Conservation (phyloP, 2,113 vertebrate species). For the Myotis lucifugus region DNA sequence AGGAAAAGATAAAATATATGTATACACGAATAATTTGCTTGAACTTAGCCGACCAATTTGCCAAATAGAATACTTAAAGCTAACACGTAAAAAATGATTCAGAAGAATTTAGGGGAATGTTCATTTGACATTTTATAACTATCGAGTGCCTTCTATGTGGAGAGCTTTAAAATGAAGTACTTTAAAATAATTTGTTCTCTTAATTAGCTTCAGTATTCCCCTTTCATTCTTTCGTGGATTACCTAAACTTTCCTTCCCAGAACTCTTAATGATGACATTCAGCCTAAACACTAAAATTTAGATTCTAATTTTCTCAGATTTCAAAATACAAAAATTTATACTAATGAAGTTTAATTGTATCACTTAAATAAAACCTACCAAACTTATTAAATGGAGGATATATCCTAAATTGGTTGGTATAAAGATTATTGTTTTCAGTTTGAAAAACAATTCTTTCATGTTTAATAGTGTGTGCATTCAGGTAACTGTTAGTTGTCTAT, state of each 20-base stretch:
- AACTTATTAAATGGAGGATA: not conserved
- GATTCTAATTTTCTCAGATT: conserved; percentile 5
- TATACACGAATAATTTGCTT: not conserved
- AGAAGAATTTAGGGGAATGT: not conserved
- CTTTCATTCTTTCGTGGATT: not conserved
- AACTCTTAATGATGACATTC: not conserved
- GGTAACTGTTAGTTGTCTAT: not conserved
- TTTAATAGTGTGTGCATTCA: not conserved
- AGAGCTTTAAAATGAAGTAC: not conserved
- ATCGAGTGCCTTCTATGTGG: not conserved
- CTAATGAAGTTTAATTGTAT: not conserved
- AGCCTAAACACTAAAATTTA: not conserved
- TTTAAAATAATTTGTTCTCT: not conserved
- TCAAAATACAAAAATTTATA: conserved; percentile 16
- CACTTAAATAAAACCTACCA: not conserved
- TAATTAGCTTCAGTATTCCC: not conserved
- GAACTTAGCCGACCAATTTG: conserved; percentile 22
- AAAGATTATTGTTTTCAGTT: conserved; percentile 35
- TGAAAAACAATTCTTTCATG: not conserved
- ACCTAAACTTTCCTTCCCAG: not conserved
- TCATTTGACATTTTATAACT: not conserved
- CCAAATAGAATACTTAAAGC: not conserved
- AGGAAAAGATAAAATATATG: not conserved
- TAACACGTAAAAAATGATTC: not conserved
- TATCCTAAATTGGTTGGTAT: not conserved